A percentile compares a stretch with the other conserved stretches of the same genome.
phyloP scores from a whole-genome alignment of 2,113 vertebrate species.

The Ochotona curzoniae region DNA sequence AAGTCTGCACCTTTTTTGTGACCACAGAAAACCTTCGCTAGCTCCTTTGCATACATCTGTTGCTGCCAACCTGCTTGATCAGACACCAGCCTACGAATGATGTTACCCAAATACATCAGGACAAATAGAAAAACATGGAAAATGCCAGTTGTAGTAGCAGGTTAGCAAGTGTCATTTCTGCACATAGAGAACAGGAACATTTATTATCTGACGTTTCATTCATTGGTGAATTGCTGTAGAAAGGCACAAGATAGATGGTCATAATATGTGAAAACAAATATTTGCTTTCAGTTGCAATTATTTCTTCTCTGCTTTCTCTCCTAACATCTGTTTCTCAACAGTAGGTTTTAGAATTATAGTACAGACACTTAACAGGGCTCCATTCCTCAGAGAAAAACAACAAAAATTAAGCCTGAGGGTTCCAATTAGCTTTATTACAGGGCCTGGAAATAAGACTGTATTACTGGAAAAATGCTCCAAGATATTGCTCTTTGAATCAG shows the following conservation, averaged over 20 bases:
- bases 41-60: conserved; percentile 40
- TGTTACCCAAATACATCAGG: conserved; percentile 23
- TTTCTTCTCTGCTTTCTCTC: conserved; percentile 50
- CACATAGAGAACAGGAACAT: conserved; percentile 14
- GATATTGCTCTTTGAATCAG: conserved; percentile 25
- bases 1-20: conserved; percentile 43
- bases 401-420: conserved; percentile 57
- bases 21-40: conserved; percentile 54
- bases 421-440: conserved; percentile 59
- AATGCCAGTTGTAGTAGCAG: not conserved
- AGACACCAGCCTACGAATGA: not conserved
- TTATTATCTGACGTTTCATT: conserved; percentile 39
- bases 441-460: conserved; percentile 41
- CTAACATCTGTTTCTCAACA: conserved; percentile 64
- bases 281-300: conserved; percentile 26
- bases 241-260: conserved; percentile 9
- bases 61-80: conserved; percentile 32
- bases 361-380: conserved; percentile 53
- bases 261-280: conserved; percentile 62
- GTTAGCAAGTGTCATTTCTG: conserved; percentile 44
- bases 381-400: conserved; percentile 57
- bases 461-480: conserved; percentile 14
- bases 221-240: conserved; percentile 4
- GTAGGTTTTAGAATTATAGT: conserved; percentile 43
- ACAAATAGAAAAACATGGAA: conserved; percentile 26